Conservation (phyloP, 2,113 vertebrate genomes). For the Geothlypis trichas region DNA sequence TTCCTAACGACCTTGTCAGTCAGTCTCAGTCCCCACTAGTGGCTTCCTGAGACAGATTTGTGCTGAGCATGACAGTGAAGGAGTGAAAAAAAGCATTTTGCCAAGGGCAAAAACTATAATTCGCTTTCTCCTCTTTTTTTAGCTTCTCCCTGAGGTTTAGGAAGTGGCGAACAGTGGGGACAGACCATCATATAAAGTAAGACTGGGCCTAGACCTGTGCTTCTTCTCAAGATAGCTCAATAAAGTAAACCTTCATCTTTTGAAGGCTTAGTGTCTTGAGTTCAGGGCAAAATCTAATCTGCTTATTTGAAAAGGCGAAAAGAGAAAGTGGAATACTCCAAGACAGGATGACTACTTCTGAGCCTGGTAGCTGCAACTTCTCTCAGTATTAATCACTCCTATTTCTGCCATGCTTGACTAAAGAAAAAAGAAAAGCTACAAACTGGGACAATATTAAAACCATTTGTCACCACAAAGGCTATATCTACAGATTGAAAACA, state of each 20-base stretch:
- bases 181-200: not conserved
- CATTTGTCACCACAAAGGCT: not conserved
- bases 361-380: not conserved
- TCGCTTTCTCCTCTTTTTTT: not conserved
- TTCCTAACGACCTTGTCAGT: not conserved
- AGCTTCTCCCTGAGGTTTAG: not conserved
- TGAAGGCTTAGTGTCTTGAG: not conserved
- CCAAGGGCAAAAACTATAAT: not conserved
- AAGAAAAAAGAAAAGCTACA: not conserved
- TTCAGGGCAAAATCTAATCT: conserved; percentile 21
- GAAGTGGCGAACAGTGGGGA: not conserved
- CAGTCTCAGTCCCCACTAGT: not conserved
- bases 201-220: not conserved
- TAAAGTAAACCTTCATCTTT: not conserved
- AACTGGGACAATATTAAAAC: not conserved
- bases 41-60: not conserved
- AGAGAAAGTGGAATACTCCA: not conserved
- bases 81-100: not conserved
- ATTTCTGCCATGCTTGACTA: not conserved
- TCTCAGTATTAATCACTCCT: not conserved
- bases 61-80: rapidly evolving
- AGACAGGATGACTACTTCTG: not conserved
- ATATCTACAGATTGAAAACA: not conserved
- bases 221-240: not conserved
- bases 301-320: not conserved